phyloP scores from a whole-genome alignment of 2,888 invertebrate species.

The Entomobrya multifasciata region DNA sequence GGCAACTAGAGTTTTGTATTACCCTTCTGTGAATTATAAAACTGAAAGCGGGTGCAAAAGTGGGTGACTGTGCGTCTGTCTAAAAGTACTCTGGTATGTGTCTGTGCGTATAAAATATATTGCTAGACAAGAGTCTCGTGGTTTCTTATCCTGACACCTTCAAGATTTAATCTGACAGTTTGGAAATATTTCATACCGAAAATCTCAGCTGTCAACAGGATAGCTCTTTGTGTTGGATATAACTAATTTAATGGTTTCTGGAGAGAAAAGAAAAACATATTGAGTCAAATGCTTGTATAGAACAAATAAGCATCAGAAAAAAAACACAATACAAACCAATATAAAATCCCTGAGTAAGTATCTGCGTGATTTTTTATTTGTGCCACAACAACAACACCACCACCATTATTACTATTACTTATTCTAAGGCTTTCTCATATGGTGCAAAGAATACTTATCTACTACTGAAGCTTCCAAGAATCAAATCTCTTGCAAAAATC shows the following conservation, averaged over 20 bases:
- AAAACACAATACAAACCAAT: constrained; percentile 32
- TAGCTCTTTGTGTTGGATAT: constrained; percentile 3
- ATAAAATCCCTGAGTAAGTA: neutral
- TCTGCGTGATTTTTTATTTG: constrained; percentile 4
- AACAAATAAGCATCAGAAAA: neutral
- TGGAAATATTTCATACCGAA: constrained; percentile 70
- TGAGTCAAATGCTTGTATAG: neutral
- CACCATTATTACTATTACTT: too few relatives aligned
- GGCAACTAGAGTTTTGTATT: too few relatives aligned
- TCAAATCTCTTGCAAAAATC: constrained; percentile 54
- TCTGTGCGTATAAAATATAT: neutral
- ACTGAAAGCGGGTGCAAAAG: neutral
- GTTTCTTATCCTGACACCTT: constrained; percentile 68
- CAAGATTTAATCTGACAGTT: constrained; percentile 73
- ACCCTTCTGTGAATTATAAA: neutral
- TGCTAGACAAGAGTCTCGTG: neutral
- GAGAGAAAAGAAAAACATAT: constrained; percentile 18
- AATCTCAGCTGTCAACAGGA: constrained; percentile 65
- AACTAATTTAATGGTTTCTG: constrained; percentile 56
- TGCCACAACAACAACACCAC: neutral
- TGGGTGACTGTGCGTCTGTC: constrained; percentile 5
- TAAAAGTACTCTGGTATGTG: constrained; percentile 7
- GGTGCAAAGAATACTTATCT: neutral
- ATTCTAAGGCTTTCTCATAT: neutral
- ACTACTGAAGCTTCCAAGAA: neutral